phyloP scores from a whole-genome alignment of 2,888 invertebrate species.

The Limnephilus marmoratus region DNA sequence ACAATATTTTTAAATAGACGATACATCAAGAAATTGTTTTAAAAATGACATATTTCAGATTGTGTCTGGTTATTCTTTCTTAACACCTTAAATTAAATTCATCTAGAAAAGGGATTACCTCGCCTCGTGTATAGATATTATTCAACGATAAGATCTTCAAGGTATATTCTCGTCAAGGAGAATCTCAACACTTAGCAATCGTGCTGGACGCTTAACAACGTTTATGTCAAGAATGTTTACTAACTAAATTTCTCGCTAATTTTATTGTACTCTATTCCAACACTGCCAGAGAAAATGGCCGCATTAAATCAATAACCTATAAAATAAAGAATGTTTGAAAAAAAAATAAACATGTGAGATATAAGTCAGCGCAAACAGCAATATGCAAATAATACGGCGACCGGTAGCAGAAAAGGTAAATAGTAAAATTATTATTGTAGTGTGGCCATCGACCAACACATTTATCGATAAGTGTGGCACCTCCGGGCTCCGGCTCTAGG shows the following conservation, averaged over 20 bases:
- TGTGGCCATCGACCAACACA: background rate
- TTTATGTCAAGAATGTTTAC: background rate
- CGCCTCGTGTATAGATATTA: background rate
- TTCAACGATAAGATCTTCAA: background rate
- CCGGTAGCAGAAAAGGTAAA: background rate
- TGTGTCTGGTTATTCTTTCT: too few relatives aligned
- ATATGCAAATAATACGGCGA: background rate
- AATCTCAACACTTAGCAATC: background rate
- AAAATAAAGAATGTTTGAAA: background rate
- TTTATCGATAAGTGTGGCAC: background rate
- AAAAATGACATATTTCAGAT: too few relatives aligned
- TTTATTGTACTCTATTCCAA: background rate
- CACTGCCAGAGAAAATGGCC: background rate
- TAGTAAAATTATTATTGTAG: background rate
- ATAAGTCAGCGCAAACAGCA: background rate
- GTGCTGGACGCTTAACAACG: background rate
- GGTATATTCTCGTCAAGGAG: background rate
- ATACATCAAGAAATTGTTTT: too few relatives aligned
- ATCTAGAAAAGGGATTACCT: background rate
- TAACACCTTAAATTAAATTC: background rate
- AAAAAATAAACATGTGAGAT: background rate
- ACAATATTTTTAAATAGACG: too few relatives aligned
- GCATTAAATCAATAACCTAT: constrained; percentile 15
- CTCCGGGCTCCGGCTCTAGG: background rate
- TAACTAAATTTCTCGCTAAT: background rate